Percentiles rank a stretch among this genome's conserved stretches.
phyloP scores from a whole-genome alignment of 1,140 invertebrate species.

The Nixonia krombeini region DNA sequence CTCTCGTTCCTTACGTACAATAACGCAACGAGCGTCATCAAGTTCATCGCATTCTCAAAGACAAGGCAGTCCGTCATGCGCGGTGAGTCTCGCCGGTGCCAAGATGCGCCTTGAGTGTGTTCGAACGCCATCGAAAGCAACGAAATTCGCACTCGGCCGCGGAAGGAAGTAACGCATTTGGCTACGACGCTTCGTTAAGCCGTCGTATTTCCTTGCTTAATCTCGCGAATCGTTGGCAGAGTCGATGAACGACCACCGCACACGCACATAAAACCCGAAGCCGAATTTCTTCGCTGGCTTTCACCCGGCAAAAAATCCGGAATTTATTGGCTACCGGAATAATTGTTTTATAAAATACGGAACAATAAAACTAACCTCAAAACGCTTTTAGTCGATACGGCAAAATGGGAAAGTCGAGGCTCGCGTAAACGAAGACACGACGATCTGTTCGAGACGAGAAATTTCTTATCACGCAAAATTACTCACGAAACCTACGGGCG shows the following conservation, averaged over 20 bases:
- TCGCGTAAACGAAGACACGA: conserved; percentile 6
- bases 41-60: not conserved
- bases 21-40: too few relatives aligned
- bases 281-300: conserved; percentile 47
- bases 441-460: conserved; percentile 6
- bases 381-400: conserved; percentile 35
- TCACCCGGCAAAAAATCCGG: conserved; percentile 43
- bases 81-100: conserved; percentile 12
- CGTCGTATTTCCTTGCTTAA: conserved; percentile 48
- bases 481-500: conserved; percentile 4
- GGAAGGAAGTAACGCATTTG: conserved; percentile 53
- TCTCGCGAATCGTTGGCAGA: conserved; percentile 49
- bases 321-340: conserved; percentile 37
- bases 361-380: conserved; percentile 49
- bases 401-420: conserved; percentile 39
- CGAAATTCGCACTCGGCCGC: conserved; percentile 44
- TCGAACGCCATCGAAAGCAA: conserved; percentile 23
- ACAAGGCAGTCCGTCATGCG: conserved; percentile 7
- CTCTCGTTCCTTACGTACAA: too few relatives aligned
- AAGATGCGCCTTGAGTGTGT: conserved; percentile 17
- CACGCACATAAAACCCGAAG: conserved; percentile 32
- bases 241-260: conserved; percentile 17
- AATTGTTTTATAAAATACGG: conserved; percentile 45
- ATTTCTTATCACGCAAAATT: conserved; percentile 34
- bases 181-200: conserved; percentile 51